Evolutionary conservation across 2,113 vertebrate genomes (phyloP), one percentile per base, ranked within the genome.

Genomic region (Suricata suricatta): DNA sequence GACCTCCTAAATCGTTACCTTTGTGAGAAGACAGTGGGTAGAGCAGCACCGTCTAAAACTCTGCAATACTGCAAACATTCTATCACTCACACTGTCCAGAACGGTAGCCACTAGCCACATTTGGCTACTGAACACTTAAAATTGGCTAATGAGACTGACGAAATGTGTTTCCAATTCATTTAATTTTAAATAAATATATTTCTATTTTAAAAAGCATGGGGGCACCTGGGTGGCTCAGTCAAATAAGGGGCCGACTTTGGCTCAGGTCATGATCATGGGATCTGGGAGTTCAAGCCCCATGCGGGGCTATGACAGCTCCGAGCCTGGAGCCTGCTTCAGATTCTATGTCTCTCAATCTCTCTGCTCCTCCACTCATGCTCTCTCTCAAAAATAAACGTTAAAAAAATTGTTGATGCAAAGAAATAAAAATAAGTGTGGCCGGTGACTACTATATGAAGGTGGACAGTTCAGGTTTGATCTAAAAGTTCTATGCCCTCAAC

Each of bases 81-180:
- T 29, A 1, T 8, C 10, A 27, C 1, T 52, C 6, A 35, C 2
- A 10, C 57, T 7, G 2, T 29, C 31, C 4, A 1, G 27, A 0
- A 31, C 0, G 1, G 60, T 7, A n/a, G 27, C 69, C 41, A 5
- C 17, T 2, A 38, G 52, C 44, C 79, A 71, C 15, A 29, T 0
- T 0, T 23, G 14, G 69, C 27, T 17, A 10, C 0, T 21, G 33
- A 72, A n/a, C 8, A 15, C 71, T 12, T 77, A 27, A 88, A 64
- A 47, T 3, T 33, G 89, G 66, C 38, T 35, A 10, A 13, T 0
- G 10, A 66, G 38, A 81, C 13, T 0, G 19, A 91, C 33, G 27
- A 84, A 38, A 17, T 14, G 3, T 29, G 31, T 44, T 50, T 77
- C 47, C 31, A 29, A 50, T 25, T 35, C 29, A 12, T 27, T 86